Percentiles rank a stretch among this genome's conserved stretches.
phyloP scores from a whole-genome alignment of 2,888 invertebrate species.

The Neocrepidodera transversa region DNA sequence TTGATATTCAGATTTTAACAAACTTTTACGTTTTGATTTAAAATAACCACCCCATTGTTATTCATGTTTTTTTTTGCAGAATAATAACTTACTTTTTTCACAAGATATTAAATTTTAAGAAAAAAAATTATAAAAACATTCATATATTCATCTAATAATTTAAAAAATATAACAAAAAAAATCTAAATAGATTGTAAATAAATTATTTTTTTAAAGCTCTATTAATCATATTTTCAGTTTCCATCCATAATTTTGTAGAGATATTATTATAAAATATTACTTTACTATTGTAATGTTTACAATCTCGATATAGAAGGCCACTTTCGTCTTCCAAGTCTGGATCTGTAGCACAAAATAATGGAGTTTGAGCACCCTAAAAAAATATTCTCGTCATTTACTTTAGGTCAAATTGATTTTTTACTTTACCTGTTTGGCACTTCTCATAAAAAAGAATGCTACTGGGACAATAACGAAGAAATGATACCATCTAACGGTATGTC shows the following conservation, averaged over 20 bases:
- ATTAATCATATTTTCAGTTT: conserved; percentile 48
- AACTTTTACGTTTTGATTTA: too few species aligned
- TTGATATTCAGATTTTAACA: too few species aligned
- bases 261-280: conserved; percentile 68
- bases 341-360: conserved; percentile 79
- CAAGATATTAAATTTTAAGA: too few species aligned
- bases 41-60: too few species aligned
- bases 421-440: conserved; percentile 76
- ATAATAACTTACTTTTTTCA: too few species aligned
- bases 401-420: too few species aligned
- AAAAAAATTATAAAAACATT: neutral
- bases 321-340: conserved; percentile 65
- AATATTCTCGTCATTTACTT: neutral
- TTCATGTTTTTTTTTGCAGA: too few species aligned
- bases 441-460: conserved; percentile 73
- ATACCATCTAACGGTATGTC: conserved; percentile 72
- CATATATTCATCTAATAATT: neutral
- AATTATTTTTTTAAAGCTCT: conserved; percentile 21
- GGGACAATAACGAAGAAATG: conserved; percentile 76
- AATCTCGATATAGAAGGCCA: conserved; percentile 80
- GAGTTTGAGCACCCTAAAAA: conserved; percentile 79
- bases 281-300: conserved; percentile 69
- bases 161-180: conserved; percentile 9
- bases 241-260: conserved; percentile 73
- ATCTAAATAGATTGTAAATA: conserved; percentile 5